These are phyloP conservation scores for Aplodontia rufa DNA, from an alignment of 2,113 vertebrate species.

Conservation along the genomic window DNA sequence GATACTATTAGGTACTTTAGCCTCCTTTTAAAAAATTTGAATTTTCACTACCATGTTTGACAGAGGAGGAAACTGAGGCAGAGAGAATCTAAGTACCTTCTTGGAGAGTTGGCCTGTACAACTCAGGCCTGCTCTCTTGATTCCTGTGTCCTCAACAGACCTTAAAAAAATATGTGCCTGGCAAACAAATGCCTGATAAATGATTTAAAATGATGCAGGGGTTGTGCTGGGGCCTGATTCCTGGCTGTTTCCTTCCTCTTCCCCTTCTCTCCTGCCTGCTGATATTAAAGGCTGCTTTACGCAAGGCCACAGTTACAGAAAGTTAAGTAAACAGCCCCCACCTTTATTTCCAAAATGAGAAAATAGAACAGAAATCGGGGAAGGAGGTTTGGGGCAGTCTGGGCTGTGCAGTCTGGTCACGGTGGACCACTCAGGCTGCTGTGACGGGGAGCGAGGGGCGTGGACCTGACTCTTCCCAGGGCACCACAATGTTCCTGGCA, in stretches of 20 bases:
- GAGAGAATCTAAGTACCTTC: neutral
- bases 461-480: neutral
- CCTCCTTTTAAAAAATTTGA: neutral
- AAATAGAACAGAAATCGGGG: neutral
- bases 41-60: neutral
- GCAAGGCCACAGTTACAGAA: neutral
- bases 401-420: neutral
- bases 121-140: neutral
- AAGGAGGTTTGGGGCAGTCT: no score
- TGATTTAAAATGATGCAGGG: neutral
- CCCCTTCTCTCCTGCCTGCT: neutral
- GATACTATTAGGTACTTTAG: neutral
- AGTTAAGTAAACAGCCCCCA: neutral
- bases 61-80: neutral
- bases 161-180: neutral
- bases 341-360: neutral
- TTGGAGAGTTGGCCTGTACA: neutral
- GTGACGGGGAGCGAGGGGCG: neutral
- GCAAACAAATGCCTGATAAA: neutral
- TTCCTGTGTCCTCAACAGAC: neutral
- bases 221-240: neutral
- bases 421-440: neutral
- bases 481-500: neutral
- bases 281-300: constrained; percentile 35
- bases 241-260: neutral